Evolutionary conservation across 2,888 invertebrate species (phyloP).

Genomic region (Phytoseiulus persimilis): DNA sequence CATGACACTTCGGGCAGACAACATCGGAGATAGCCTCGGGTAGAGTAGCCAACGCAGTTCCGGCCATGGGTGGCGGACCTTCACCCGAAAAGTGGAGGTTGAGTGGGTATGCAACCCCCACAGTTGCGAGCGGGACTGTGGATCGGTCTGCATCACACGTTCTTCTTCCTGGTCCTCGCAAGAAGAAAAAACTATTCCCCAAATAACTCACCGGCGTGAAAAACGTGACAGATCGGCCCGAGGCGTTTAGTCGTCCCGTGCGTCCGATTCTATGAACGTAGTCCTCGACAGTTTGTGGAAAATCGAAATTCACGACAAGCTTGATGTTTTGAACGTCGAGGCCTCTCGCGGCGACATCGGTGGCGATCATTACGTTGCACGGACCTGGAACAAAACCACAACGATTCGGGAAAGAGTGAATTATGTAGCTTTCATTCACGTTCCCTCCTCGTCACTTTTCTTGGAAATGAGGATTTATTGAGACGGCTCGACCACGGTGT

Average conservation of each 20-base stretch:
- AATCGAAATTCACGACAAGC: slow-evolving; percentile 44
- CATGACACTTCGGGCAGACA: no score
- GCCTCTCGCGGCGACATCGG: slow-evolving; percentile 54
- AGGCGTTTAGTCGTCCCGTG: slow-evolving; percentile 42
- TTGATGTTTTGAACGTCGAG: slow-evolving; percentile 49
- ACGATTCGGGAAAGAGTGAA: slow-evolving; percentile 45
- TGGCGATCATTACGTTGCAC: slow-evolving; percentile 52
- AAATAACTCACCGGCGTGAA: slow-evolving; percentile 43
- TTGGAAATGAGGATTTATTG: slow-evolving; percentile 16
- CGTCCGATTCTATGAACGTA: slow-evolving; percentile 45
- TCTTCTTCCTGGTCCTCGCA: no score
- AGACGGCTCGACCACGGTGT: not conserved
- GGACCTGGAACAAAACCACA: slow-evolving; percentile 48
- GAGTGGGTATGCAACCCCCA: no score
- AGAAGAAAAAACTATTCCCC: no score
- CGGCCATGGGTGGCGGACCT: no score
- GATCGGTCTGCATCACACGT: no score
- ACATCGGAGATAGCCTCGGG: no score
- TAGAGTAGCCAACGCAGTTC: no score
- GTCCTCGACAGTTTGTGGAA: slow-evolving; percentile 44
- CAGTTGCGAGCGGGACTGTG: no score
- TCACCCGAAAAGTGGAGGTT: no score
- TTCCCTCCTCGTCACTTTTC: no score
- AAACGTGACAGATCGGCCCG: slow-evolving; percentile 43
- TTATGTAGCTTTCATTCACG: no score